Evolutionary conservation across 2,888 invertebrate species (phyloP), one percentile per base, ranked within the genome.

Genomic region (Diachrysia chrysitis): DNA sequence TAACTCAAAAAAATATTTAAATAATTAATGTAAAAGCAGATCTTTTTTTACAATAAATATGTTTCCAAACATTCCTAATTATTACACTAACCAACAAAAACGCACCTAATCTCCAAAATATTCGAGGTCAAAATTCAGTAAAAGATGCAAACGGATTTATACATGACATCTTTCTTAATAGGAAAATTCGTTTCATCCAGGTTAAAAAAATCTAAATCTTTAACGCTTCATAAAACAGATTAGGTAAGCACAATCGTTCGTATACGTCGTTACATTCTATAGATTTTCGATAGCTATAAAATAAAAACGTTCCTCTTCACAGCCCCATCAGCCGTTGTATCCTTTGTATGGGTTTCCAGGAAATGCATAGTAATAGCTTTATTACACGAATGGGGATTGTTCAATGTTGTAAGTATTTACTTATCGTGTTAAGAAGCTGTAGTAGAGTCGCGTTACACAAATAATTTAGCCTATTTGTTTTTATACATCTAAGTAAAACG

Each of bases 311-410:
- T 76, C 63, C 66, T 69, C 66, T 71, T 73, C 66, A 79, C 63
- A 62, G 55, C 63, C 68, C 73, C 62, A 79, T 79, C 73, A 79
- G 61, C 69, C 67, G 48, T 53, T 71, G 80, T 71, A 62, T 71
- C 69, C 80, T 65, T 82, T 82, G 73, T 82, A 71, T 71, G 79
- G 79, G 58, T 73, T 19, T 63, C 51, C 71, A 66, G 71, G 82
- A 80, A 82, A 82, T 82, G 79, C 79, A 80, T 80, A 77, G 80
- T 77, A 80, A 80, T 82, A 64, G 74, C 78, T 73, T 71, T 79
- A 82, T 80, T 80, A 82, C 68, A 58, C 12, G 42, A 67, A 79
- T 63, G 58, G 46, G 63, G 53, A 59, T 29, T 63, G 63, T 76
- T 73, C 65, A 66, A 61, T 66, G 65, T 69, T 69, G 80, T 69